These are phyloP conservation scores for Lagodon rhomboides DNA, from an alignment of 2,797 vertebrate genomes.

Conservation along the genomic window DNA sequence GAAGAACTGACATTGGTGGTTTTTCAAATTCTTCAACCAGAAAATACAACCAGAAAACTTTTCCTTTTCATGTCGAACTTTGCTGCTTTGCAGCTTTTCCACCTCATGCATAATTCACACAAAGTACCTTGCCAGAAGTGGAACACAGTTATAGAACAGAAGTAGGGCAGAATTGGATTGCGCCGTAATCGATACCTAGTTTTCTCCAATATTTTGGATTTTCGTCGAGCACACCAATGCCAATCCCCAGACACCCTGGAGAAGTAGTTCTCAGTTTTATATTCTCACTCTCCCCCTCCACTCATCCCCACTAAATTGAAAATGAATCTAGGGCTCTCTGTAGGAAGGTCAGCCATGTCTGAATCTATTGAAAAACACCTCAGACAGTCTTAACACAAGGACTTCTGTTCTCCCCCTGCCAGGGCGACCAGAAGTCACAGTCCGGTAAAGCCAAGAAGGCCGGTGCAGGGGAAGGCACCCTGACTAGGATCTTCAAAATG, in stretches of 20 bases:
- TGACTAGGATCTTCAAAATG: slow-evolving; percentile 99
- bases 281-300: not conserved
- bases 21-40: not conserved
- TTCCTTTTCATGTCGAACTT: not conserved
- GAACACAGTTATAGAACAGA: slow-evolving; percentile 14
- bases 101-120: slow-evolving; percentile 42
- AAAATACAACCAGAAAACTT: not conserved
- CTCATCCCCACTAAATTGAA: slow-evolving; percentile 14
- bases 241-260: not conserved
- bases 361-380: not conserved
- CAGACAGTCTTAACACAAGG: not conserved
- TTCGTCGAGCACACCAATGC: not conserved
- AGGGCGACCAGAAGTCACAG: slow-evolving; percentile 94
- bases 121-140: not conserved
- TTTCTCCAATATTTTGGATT: not conserved
- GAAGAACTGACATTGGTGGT: not conserved
- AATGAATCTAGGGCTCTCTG: slow-evolving; percentile 17
- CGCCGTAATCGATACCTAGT: not conserved
- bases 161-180: not conserved
- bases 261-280: not conserved
- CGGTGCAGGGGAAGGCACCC: slow-evolving; percentile 90
- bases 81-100: slow-evolving; percentile 7
- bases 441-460: slow-evolving; percentile 92
- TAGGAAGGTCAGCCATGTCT: slow-evolving; percentile 22
- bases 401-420: slow-evolving; percentile 56